Evolutionary conservation across 2,888 invertebrate genomes (phyloP).

Genomic region (Cerceris ruficornis): DNA sequence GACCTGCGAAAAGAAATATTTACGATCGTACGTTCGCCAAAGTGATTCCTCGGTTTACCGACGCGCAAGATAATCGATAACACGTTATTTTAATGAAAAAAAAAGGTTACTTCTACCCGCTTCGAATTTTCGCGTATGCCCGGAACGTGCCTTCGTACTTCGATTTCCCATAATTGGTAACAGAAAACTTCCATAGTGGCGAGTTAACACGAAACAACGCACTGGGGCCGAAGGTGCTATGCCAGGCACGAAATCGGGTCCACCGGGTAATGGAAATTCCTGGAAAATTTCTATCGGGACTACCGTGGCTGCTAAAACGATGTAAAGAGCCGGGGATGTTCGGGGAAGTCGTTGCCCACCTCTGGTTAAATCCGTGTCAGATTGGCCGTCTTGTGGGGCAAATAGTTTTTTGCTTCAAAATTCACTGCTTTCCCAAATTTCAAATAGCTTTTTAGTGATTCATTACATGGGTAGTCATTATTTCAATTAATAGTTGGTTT

Average conservation of each 20-base stretch:
- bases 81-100: conserved; percentile 36
- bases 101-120: not conserved
- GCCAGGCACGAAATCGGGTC: conserved; percentile 62
- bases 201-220: conserved; percentile 51
- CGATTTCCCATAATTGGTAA: conserved; percentile 53
- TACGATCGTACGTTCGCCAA: too few relatives aligned
- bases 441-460: too few relatives aligned
- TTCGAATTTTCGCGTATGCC: conserved; percentile 19
- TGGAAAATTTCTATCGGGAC: conserved; percentile 57
- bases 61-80: conserved; percentile 17
- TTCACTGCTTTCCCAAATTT: too few relatives aligned
- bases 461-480: too few relatives aligned
- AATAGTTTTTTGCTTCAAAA: too few relatives aligned
- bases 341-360: conserved; percentile 5
- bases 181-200: conserved; percentile 49
- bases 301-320: conserved; percentile 25
- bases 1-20: too few relatives aligned
- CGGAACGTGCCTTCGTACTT: conserved; percentile 36
- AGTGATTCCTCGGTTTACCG: not conserved
- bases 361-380: not conserved
- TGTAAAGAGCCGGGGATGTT: conserved; percentile 17
- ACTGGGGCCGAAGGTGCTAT: conserved; percentile 46
- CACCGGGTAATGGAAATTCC: conserved; percentile 63
- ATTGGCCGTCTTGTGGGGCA: too few relatives aligned
- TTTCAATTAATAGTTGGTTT: too few relatives aligned